Conservation (phyloP, 1,140 invertebrate genomes). For the Zaprionus lachaisei region DNA sequence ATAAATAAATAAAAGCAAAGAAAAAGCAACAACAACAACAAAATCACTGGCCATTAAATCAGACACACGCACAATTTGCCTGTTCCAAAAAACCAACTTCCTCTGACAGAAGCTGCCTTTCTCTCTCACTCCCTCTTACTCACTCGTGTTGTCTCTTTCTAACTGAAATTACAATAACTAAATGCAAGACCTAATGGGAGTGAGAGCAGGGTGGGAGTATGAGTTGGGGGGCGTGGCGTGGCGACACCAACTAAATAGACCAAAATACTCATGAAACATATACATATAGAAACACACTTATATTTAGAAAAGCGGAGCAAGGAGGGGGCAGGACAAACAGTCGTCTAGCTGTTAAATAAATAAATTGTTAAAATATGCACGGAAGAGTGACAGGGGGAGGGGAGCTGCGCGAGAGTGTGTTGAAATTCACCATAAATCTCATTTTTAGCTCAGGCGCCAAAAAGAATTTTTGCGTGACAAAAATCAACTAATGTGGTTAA, state of each 20-base stretch:
- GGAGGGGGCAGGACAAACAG: constrained; percentile 20
- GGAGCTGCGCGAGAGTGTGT: constrained; percentile 51
- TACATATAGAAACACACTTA: constrained; percentile 13
- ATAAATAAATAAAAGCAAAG: constrained; percentile 55
- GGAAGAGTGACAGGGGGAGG: background rate
- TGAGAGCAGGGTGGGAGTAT: no score
- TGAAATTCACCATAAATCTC: constrained; percentile 78
- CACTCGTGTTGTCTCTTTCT: background rate
- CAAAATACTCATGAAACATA: constrained; percentile 38
- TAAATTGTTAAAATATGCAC: constrained; percentile 78
- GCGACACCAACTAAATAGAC: constrained; percentile 40
- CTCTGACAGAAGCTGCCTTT: background rate
- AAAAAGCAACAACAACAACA: background rate
- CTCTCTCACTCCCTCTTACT: background rate
- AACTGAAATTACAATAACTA: constrained; percentile 72
- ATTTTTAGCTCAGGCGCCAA: constrained; percentile 49
- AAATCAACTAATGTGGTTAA: constrained; percentile 83
- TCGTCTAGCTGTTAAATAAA: constrained; percentile 65
- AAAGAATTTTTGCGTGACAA: constrained; percentile 78
- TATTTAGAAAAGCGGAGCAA: constrained; percentile 2
- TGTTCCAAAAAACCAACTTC: constrained; percentile 26
- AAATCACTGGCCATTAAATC: constrained; percentile 68
- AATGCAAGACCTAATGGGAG: constrained; percentile 44
- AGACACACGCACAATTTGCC: constrained; percentile 61
- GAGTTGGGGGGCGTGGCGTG: background rate